Evolutionary conservation across 2,888 invertebrate genomes (phyloP), one percentile per base, ranked within the genome.

Genomic region (Schrankia costaestrigalis): DNA sequence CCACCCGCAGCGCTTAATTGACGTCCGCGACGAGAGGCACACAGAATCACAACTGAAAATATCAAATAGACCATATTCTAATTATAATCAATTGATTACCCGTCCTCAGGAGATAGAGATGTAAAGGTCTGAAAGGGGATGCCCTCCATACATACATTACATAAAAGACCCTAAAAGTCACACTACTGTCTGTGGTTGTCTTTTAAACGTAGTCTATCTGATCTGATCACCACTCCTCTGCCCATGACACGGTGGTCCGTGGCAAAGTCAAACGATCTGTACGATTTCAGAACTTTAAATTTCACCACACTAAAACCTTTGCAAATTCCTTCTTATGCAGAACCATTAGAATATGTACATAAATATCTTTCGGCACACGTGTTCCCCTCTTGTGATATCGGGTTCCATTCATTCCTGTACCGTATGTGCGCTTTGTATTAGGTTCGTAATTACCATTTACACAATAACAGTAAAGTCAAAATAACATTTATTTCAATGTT

Each of bases 31-130:
- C 51, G 49, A 3, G 63, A 55, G 33, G 56, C 56, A 41, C 73
- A 76, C 33, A 60, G 30, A 34, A 73, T 56, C 40, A 67, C 63
- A 25, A 67, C 76, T 74, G 64, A 10, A 49, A 58, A 23, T 1
- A 8, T 33, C 23, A 32, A n/a, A n/a, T n/a, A n/a, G n/a, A n/a
- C n/a, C n/a, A 3, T 4, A 23, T 9, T 4, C 9, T 19, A 2
- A 1, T 32, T 3, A 11, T 11, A 6, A 26, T 2, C 22, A 10
- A 22, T 9, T 7, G 22, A 22, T 15, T 15, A 15, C 17, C 3
- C 17, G n/a, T n/a, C n/a, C n/a, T n/a, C n/a, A n/a, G n/a, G n/a
- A n/a, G n/a, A n/a, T n/a, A n/a, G n/a, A n/a, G n/a, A n/a, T n/a
- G n/a, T n/a, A n/a, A n/a, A n/a, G n/a, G n/a, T n/a, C n/a, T n/a